Evolutionary conservation across 2,797 vertebrate species (phyloP).

Genomic region (Myotis planiceps): DNA sequence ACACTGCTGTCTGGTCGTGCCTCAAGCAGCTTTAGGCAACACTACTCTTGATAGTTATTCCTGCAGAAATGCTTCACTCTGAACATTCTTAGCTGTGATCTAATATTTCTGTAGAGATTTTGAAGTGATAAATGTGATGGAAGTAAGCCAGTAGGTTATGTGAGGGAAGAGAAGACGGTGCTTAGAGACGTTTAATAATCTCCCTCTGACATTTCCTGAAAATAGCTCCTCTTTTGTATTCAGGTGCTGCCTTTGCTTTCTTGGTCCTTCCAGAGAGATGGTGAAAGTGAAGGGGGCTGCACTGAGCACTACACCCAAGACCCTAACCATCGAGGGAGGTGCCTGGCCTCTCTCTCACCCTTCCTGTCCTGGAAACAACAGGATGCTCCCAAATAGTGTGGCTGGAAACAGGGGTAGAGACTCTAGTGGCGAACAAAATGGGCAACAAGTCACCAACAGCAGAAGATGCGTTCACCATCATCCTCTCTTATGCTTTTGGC

Average conservation of each 20-base stretch:
- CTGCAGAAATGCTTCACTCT: constrained; percentile 30
- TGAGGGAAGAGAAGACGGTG: constrained; percentile 43
- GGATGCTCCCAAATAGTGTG: not conserved
- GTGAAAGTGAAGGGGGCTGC: not conserved
- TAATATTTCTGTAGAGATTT: constrained; percentile 64
- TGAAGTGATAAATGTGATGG: constrained; percentile 68
- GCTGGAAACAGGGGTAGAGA: not conserved
- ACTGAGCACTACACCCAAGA: not conserved
- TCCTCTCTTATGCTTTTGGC: not conserved
- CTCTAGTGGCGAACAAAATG: not conserved
- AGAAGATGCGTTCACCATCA: not conserved
- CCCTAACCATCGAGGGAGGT: not conserved
- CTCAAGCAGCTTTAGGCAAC: not conserved
- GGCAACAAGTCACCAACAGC: not conserved
- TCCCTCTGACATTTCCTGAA: not conserved
- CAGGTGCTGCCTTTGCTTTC: not conserved
- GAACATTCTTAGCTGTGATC: constrained; percentile 56
- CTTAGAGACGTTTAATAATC: not conserved
- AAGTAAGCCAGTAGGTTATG: constrained; percentile 49
- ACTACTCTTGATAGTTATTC: constrained; percentile 31
- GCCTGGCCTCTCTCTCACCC: not conserved
- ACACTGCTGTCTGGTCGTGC: not conserved
- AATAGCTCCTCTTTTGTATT: not conserved
- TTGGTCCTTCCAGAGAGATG: not conserved
- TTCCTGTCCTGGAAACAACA: not conserved